Evolutionary conservation across 2,888 invertebrate species (phyloP).

Genomic region (Stenurella melanura): DNA sequence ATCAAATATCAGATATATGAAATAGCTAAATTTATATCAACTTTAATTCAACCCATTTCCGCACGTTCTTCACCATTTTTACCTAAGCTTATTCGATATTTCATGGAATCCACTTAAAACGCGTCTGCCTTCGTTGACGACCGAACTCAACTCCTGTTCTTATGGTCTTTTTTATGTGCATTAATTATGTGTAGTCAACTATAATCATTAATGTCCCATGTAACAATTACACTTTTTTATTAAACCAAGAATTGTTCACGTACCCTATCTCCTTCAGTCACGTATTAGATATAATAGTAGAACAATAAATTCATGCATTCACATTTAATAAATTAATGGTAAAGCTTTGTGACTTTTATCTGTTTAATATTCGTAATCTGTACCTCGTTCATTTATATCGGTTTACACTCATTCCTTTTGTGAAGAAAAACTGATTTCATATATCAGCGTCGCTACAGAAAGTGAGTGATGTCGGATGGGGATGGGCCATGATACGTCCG

Average conservation of each 20-base stretch:
- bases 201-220: too few species aligned
- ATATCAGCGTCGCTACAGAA: background rate
- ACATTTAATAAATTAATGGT: constrained; percentile 22
- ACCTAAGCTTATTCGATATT: too few species aligned
- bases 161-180: too few species aligned
- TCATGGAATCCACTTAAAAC: too few species aligned
- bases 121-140: too few species aligned
- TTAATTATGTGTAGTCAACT: too few species aligned
- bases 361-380: constrained; percentile 23
- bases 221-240: constrained; percentile 10
- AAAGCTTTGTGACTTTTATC: constrained; percentile 22
- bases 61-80: too few species aligned
- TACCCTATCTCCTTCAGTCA: constrained; percentile 9
- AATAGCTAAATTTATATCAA: too few species aligned
- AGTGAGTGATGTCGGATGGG: background rate
- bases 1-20: too few species aligned
- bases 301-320: background rate
- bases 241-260: background rate
- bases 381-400: constrained; percentile 13
- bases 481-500: background rate
- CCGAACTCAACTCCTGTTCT: too few species aligned
- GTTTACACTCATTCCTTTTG: constrained; percentile 4
- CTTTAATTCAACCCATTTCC: too few species aligned
- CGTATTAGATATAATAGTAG: background rate
- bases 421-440: background rate